phyloP scores from a whole-genome alignment of 2,797 vertebrate genomes.

The Malurus splendens region DNA sequence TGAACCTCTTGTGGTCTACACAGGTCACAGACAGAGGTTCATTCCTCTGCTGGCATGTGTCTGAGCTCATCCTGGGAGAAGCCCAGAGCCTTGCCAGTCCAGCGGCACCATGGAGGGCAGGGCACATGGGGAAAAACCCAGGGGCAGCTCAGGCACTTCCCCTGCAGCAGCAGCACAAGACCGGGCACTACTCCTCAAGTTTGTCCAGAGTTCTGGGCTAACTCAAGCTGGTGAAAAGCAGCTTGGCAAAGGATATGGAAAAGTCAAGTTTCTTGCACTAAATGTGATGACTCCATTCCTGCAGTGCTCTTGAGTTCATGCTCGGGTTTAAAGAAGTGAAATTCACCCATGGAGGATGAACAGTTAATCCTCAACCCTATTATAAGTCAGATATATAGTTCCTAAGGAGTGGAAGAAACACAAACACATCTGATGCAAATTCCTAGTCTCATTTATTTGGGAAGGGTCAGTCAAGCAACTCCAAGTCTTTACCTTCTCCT shows the following conservation, averaged over 20 bases:
- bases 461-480: neutral
- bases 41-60: accelerated
- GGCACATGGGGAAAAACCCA: accelerated
- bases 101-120: accelerated
- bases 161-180: neutral
- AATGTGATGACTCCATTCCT: neutral
- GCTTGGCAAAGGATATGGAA: neutral
- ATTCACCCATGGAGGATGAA: neutral
- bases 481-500: neutral
- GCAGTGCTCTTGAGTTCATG: accelerated
- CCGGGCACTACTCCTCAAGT: accelerated
- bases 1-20: neutral
- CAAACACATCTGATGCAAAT: neutral
- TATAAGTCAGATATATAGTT: neutral
- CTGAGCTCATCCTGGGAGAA: neutral
- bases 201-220: neutral
- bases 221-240: neutral
- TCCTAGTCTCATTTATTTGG: neutral
- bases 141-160: neutral
- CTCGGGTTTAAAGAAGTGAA: neutral
- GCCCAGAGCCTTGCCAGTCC: neutral
- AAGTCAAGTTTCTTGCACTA: neutral
- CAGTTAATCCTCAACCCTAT: neutral
- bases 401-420: neutral
- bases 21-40: neutral